Base-by-base conservation (phyloP, 2,113 vertebrate genomes). In the Zeus faber region DNA sequence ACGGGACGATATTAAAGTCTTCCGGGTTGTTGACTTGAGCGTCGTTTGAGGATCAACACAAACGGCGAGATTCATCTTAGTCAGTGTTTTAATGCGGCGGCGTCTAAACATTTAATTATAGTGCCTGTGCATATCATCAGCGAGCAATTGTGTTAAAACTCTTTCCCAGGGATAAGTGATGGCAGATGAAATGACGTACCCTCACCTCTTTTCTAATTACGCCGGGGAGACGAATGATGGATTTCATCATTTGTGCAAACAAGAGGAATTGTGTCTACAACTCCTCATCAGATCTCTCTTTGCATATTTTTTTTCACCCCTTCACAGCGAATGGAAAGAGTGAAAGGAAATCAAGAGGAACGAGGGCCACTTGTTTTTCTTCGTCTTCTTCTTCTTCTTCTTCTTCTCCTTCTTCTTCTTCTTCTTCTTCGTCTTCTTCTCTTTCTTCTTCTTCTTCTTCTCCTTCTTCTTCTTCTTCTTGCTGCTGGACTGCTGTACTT, bases 1-100 rank as follows among this genome's bases (percentile, higher is more conserved):
- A 18, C n/a, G n/a, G n/a, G n/a, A n/a, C 65, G 58, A 74, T 67
- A 67, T 83, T 56, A 56, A 62, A 79, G 41, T 76, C 49, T 24
- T 58, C 40, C 65, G n/a, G n/a, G 27, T n/a, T 47, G 22, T 39
- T 67, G 67, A 65, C 64, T 66, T 67, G 49, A 66, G 68, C 43
- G 63, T 67, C 68, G 20, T 62, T 43, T 72, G 63, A 74, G 69
- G 47, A 73, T 69, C 50, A 68, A 70, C 31, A 39, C 9, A n/a
- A 1, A 37, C 47, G 72, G 57, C 66, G 60, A 57, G 58, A 54
- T 57, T 63, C 48, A 52, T 64, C 55, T 65, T 46, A 37, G 58
- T 47, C 49, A 31, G 31, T 61, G 55, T 44, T 58, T 53, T 64
- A n/a, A 22, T 67, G 39, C 41, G 39, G 21, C 39, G 59, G 43